A percentile compares a stretch with the other conserved stretches of the same genome.
Evolutionary conservation across 2,113 vertebrate genomes (phyloP).

Genomic region (Diadophis punctatus): DNA sequence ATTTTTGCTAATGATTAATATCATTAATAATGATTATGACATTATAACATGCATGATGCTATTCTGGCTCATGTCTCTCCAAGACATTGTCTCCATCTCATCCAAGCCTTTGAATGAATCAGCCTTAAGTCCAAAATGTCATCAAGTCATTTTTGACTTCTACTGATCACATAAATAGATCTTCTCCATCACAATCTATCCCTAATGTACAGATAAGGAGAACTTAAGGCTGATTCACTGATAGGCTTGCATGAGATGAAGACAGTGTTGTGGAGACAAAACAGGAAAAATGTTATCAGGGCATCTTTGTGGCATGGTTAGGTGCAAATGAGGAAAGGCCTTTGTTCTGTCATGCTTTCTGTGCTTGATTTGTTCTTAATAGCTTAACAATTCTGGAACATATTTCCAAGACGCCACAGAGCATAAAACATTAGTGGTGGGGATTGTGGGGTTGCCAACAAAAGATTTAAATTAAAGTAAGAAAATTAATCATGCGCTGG

Average conservation of each 20-base stretch:
- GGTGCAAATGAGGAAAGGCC: neutral
- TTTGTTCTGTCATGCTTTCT: neutral
- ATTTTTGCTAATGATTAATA: neutral
- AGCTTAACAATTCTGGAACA: constrained; percentile 35
- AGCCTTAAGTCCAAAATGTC: neutral
- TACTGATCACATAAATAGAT: neutral
- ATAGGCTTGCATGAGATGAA: neutral
- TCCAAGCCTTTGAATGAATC: too few relatives aligned
- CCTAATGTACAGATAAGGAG: neutral
- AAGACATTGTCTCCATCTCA: too few relatives aligned
- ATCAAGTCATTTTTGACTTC: neutral
- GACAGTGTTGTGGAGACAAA: neutral
- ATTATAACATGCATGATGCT: neutral
- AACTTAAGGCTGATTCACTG: neutral
- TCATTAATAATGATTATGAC: too few relatives aligned
- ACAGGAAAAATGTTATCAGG: neutral
- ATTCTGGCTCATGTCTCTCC: neutral
- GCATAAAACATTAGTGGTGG: constrained; percentile 45
- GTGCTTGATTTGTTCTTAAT: neutral
- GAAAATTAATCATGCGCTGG: constrained; percentile 61
- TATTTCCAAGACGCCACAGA: constrained; percentile 55
- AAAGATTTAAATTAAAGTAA: constrained; percentile 58
- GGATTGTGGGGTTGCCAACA: constrained; percentile 43
- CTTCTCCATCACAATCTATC: neutral
- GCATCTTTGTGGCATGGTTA: neutral